A percentile compares a stretch with the other conserved stretches of the same genome.
These are phyloP conservation scores for Pammene fasciana DNA, from an alignment of 2,888 invertebrate genomes.

Conservation along the genomic window DNA sequence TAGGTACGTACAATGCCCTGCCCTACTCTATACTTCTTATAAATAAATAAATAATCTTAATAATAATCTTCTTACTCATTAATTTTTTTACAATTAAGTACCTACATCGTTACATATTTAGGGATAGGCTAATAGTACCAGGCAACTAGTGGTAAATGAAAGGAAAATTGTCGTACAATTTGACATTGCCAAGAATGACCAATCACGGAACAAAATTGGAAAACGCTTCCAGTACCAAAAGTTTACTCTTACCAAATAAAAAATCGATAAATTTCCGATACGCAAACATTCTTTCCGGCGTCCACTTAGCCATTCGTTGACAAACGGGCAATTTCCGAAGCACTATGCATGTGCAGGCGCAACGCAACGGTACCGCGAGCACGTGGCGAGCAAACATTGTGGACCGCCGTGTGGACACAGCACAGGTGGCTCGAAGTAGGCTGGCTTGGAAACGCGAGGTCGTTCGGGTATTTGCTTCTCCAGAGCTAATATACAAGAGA, in stretches of 20 bases:
- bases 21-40: no score
- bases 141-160: no score
- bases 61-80: no score
- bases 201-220: not conserved
- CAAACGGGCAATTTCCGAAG: constrained; percentile 31
- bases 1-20: no score
- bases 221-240: not conserved
- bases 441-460: no score
- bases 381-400: constrained; percentile 13
- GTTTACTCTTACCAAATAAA: not conserved
- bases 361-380: not conserved
- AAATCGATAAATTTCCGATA: constrained; percentile 16
- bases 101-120: no score
- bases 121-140: no score
- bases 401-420: constrained; percentile 23
- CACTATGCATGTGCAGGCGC: not conserved
- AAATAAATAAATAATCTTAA: no score
- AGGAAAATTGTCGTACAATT: no score
- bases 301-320: constrained; percentile 12
- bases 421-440: constrained; percentile 13
- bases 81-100: no score
- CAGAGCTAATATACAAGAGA: no score
- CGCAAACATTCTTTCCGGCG: constrained; percentile 16
- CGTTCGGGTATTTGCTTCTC: no score
- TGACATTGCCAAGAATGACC: not conserved